phyloP scores from a whole-genome alignment of 1,140 invertebrate species.

The Holcopasites calliopsidis region DNA sequence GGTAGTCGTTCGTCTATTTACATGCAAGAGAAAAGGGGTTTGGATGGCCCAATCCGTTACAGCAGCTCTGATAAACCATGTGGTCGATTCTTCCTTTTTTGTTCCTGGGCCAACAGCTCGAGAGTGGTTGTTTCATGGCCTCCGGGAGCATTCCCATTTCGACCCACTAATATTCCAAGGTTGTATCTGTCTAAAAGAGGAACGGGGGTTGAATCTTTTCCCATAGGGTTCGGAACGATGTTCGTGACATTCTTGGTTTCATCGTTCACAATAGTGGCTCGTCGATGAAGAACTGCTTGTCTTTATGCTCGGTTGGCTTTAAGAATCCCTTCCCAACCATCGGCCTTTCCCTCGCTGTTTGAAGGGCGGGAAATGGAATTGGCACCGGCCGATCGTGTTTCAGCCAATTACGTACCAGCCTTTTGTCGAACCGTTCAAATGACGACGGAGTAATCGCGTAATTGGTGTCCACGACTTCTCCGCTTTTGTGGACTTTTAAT shows the following conservation, averaged over 20 bases:
- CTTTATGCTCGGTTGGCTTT: constrained; percentile 14
- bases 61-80: neutral
- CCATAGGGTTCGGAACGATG: neutral
- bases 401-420: constrained; percentile 2
- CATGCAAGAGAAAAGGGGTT: neutral
- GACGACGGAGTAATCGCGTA: neutral
- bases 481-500: neutral
- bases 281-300: neutral
- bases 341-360: neutral
- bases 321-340: neutral
- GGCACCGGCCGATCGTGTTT: neutral
- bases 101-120: too few relatives aligned
- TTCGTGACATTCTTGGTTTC: neutral
- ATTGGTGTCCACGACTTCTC: neutral
- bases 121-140: too few relatives aligned
- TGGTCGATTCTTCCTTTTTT: neutral
- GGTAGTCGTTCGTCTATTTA: neutral
- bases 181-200: too few relatives aligned
- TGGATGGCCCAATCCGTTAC: neutral
- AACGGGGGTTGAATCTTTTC: neutral
- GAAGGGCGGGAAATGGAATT: neutral
- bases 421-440: neutral
- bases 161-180: too few relatives aligned
- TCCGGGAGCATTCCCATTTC: too few relatives aligned
- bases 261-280: neutral